These are phyloP conservation scores for Cryptus viduatorius DNA, from an alignment of 2,888 invertebrate genomes.

Conservation along the genomic window DNA sequence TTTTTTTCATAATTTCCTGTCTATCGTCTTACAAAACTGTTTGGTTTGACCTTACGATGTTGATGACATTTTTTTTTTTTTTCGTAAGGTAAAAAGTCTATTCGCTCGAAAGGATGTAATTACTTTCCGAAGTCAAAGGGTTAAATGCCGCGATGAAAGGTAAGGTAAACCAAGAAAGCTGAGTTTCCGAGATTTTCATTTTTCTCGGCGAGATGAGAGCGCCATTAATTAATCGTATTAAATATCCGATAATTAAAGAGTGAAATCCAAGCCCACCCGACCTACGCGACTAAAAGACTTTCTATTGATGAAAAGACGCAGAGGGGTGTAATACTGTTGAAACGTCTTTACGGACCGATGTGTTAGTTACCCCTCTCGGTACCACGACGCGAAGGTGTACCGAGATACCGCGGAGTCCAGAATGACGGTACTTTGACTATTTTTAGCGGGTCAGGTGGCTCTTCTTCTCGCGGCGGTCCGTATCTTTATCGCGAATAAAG, in stretches of 20 bases:
- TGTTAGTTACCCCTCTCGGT: conserved; percentile 59
- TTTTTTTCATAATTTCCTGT: too few species aligned
- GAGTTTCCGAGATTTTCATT: neutral
- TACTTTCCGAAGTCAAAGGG: neutral
- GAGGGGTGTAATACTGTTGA: neutral
- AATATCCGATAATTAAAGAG: conserved; percentile 5
- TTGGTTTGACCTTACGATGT: too few species aligned
- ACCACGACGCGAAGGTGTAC: conserved; percentile 57
- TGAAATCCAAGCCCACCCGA: neutral
- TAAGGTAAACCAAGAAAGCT: neutral
- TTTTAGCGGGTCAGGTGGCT: conserved; percentile 78
- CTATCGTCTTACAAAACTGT: too few species aligned
- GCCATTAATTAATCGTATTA: conserved; percentile 21
- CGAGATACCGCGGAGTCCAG: conserved; percentile 56
- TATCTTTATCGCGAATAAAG: conserved; percentile 64
- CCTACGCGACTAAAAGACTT: neutral
- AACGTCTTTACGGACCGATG: conserved; percentile 46
- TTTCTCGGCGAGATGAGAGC: neutral
- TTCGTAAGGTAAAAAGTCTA: neutral
- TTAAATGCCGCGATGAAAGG: conserved; percentile 2
- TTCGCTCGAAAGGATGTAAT: neutral
- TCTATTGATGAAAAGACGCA: neutral
- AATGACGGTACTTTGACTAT: conserved; percentile 72
- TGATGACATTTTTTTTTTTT: too few species aligned
- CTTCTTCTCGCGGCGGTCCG: conserved; percentile 51